A percentile compares a stretch with the other conserved stretches of the same genome.
These are phyloP conservation scores for Polyodon spathula DNA, from an alignment of 2,113 vertebrate genomes.

Conservation along the genomic window DNA sequence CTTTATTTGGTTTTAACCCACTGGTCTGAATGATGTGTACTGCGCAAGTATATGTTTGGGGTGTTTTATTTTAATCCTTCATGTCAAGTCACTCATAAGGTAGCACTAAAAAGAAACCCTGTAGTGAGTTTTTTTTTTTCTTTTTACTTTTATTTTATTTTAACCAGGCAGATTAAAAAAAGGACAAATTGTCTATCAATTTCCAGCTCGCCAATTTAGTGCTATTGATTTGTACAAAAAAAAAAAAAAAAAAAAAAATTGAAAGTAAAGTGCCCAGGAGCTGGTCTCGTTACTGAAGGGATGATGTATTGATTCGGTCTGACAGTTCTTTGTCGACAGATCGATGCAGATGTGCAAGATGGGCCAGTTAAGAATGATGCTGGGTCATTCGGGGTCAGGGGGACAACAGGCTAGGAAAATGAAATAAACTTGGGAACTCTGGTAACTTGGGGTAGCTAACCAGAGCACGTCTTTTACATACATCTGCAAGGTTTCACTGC, in stretches of 20 bases:
- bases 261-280: conserved; percentile 65
- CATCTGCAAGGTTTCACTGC: no score
- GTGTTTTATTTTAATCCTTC: no score
- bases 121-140: conserved; percentile 46
- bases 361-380: conserved; percentile 69
- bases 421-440: no score
- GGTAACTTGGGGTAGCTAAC: conserved; percentile 21
- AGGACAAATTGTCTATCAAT: conserved; percentile 74
- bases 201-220: conserved; percentile 67
- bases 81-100: no score
- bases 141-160: conserved; percentile 36
- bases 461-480: no score
- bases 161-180: conserved; percentile 56
- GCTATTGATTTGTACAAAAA: conserved; percentile 64
- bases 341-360: conserved; percentile 62
- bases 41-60: no score
- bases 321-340: conserved; percentile 75
- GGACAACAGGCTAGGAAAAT: conserved; percentile 53
- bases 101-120: neutral
- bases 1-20: no score
- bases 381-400: conserved; percentile 56
- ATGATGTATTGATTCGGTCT: conserved; percentile 86
- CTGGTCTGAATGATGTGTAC: no score
- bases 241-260: conserved; percentile 70
- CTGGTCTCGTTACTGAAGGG: conserved; percentile 73